Percentiles rank a stretch among this genome's conserved stretches.
Evolutionary conservation across 2,113 vertebrate genomes (phyloP).

Genomic region (Oncorhynchus keta): DNA sequence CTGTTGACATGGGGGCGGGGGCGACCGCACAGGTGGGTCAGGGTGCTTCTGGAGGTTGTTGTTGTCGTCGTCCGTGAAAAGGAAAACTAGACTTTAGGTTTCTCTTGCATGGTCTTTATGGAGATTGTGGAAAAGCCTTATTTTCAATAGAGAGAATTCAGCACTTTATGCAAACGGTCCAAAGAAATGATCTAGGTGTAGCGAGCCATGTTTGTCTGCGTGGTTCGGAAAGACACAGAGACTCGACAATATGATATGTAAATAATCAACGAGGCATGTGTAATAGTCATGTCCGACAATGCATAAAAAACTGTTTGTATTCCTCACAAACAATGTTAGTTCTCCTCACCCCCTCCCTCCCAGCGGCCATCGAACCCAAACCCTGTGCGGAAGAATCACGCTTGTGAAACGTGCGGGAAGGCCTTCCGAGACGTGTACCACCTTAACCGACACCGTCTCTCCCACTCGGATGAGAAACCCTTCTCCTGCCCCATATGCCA

Average conservation of each 20-base stretch:
- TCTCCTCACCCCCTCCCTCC: background rate
- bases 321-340: background rate
- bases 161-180: background rate
- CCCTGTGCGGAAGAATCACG: constrained; percentile 87
- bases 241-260: background rate
- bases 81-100: constrained; percentile 27
- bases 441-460: constrained; percentile 89
- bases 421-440: constrained; percentile 92
- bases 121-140: background rate
- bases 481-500: constrained; percentile 91
- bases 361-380: constrained; percentile 69
- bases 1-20: constrained; percentile 75
- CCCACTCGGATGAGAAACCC: constrained; percentile 92
- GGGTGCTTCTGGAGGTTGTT: constrained; percentile 63
- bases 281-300: background rate
- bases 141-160: background rate
- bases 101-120: constrained; percentile 65
- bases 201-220: background rate
- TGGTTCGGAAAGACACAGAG: too few relatives aligned
- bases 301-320: background rate
- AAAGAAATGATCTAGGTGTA: background rate
- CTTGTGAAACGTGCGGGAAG: constrained; percentile 90
- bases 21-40: constrained; percentile 78
- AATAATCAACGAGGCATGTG: background rate
- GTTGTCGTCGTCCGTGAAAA: constrained; percentile 41